Evolutionary conservation across 2,113 vertebrate species (phyloP).

Genomic region (Lonchura striata): DNA sequence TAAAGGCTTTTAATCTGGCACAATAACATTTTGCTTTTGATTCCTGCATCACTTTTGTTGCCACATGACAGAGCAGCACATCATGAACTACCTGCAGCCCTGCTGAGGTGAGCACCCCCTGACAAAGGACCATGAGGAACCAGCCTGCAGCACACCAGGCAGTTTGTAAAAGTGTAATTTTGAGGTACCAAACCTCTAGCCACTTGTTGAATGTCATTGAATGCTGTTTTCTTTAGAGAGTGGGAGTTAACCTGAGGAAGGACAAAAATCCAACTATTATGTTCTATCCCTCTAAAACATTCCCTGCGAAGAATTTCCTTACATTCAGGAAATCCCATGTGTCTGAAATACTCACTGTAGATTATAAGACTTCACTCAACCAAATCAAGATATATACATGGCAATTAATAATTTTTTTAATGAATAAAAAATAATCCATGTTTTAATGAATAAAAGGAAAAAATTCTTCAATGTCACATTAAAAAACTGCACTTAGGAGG

Average conservation of each 20-base stretch:
- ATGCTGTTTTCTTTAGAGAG: not conserved
- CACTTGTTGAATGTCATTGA: not conserved
- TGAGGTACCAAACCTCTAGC: not conserved
- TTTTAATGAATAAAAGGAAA: not conserved
- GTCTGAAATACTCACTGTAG: not conserved
- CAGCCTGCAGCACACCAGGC: not conserved
- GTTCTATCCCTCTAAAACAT: not conserved
- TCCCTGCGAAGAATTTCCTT: not conserved
- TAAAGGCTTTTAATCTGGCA: not conserved
- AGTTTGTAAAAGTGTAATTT: not conserved
- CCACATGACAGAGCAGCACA: not conserved
- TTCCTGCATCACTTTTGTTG: not conserved
- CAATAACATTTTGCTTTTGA: not conserved
- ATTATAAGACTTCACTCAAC: not conserved
- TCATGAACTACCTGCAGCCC: not conserved
- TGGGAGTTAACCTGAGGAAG: not conserved
- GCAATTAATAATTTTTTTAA: not conserved
- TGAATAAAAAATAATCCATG: not conserved
- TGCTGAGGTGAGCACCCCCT: not conserved
- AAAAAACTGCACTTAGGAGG: not conserved
- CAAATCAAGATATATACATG: not conserved
- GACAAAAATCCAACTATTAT: not conserved
- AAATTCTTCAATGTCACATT: not conserved
- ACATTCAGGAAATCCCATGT: not conserved
- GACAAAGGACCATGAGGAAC: not conserved